Conservation (phyloP, 2,113 vertebrate species). For the Potamarius usumacintae region DNA sequence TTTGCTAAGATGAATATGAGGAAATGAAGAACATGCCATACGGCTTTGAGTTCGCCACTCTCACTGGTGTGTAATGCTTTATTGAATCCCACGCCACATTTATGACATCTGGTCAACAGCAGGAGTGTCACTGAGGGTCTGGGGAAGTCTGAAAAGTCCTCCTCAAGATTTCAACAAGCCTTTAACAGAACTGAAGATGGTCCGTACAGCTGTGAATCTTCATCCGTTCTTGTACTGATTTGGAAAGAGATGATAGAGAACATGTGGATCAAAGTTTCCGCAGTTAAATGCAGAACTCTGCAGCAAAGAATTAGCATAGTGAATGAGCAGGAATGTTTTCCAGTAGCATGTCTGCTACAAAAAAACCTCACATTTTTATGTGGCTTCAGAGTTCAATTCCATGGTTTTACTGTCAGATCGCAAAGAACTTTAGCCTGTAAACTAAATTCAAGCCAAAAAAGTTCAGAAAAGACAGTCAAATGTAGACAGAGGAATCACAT, state of each 20-base stretch:
- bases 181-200: background rate
- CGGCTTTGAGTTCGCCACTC: background rate
- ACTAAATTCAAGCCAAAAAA: background rate
- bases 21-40: background rate
- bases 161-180: background rate
- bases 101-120: background rate
- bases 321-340: background rate
- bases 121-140: background rate
- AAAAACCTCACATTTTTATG: background rate
- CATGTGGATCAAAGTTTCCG: background rate
- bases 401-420: background rate
- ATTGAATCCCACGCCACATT: background rate
- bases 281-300: background rate
- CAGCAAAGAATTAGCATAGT: background rate
- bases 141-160: background rate
- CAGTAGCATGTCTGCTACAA: background rate
- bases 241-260: background rate
- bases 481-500: background rate
- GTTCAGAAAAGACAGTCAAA: background rate
- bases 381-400: background rate
- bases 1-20: background rate
- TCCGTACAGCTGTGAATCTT: background rate
- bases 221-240: background rate
- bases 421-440: background rate
- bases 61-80: background rate